Conservation (phyloP, 2,113 vertebrate species). For the Microcebus tavaratra region DNA sequence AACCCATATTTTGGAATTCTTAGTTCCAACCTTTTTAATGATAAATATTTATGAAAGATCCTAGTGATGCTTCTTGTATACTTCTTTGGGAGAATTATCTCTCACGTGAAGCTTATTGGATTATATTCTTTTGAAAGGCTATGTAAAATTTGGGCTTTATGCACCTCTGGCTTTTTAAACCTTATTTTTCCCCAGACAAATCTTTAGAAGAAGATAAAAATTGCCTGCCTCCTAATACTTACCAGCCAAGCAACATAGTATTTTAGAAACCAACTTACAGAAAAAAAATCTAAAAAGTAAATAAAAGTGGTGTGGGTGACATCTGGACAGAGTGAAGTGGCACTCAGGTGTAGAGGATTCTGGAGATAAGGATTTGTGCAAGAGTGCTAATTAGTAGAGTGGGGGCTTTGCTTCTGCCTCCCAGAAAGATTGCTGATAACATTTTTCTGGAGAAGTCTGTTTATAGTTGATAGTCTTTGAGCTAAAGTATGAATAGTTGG, state of each 20-base stretch:
- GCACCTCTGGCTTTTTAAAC: background rate
- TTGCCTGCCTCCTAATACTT: background rate
- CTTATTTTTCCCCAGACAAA: slow-evolving; percentile 30
- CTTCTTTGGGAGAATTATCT: background rate
- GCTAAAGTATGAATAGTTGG: slow-evolving; percentile 6
- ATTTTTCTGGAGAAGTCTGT: background rate
- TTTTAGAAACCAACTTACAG: slow-evolving; percentile 43
- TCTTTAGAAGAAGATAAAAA: background rate
- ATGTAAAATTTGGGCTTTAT: slow-evolving; percentile 24
- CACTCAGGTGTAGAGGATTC: background rate
- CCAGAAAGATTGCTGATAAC: background rate
- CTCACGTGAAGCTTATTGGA: background rate
- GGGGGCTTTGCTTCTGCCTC: background rate
- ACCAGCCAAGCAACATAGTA: background rate
- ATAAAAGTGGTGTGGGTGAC: background rate
- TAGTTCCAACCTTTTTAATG: background rate
- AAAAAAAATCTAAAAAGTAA: background rate
- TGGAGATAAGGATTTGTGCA: background rate
- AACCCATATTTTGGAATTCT: slow-evolving; percentile 12
- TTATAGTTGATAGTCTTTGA: background rate
- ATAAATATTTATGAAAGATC: background rate
- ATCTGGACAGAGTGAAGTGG: background rate
- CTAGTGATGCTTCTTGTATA: background rate
- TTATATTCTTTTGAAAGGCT: slow-evolving; percentile 31
- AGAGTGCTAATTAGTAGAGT: background rate